Conservation (phyloP, 2,888 invertebrate genomes). For the Penaeus monodon region DNA sequence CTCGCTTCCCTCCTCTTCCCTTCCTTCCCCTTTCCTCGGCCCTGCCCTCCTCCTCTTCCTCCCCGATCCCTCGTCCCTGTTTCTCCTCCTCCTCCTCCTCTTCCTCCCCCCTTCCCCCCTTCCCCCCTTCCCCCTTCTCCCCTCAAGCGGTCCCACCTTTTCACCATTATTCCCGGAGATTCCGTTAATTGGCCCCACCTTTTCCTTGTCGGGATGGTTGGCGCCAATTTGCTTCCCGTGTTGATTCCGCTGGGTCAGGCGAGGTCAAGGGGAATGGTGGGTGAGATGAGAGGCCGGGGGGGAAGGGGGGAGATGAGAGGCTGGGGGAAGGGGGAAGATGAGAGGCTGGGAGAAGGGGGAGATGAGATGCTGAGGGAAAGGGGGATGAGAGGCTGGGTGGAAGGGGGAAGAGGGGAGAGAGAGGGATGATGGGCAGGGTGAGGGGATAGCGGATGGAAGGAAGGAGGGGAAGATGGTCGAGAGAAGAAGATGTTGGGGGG, state of each 20-base stretch:
- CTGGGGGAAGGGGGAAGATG: background rate
- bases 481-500: slow-evolving; percentile 16
- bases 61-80: background rate
- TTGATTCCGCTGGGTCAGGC: slow-evolving; percentile 49
- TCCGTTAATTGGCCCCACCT: slow-evolving; percentile 63
- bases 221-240: slow-evolving; percentile 54
- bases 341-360: background rate
- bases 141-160: slow-evolving; percentile 38
- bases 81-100: background rate
- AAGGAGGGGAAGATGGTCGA: background rate
- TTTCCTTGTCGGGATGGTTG: slow-evolving; percentile 56
- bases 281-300: no score
- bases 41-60: background rate
- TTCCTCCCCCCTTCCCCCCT: background rate
- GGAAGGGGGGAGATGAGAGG: background rate
- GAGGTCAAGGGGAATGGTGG: slow-evolving; percentile 48
- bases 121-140: background rate
- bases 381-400: background rate
- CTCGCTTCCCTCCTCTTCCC: background rate
- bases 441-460: background rate
- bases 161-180: slow-evolving; percentile 47
- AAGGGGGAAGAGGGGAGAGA: background rate
- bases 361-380: background rate
- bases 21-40: background rate
- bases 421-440: background rate